Conservation (phyloP, 2,113 vertebrate genomes). For the Zosterops hypoxanthus region DNA sequence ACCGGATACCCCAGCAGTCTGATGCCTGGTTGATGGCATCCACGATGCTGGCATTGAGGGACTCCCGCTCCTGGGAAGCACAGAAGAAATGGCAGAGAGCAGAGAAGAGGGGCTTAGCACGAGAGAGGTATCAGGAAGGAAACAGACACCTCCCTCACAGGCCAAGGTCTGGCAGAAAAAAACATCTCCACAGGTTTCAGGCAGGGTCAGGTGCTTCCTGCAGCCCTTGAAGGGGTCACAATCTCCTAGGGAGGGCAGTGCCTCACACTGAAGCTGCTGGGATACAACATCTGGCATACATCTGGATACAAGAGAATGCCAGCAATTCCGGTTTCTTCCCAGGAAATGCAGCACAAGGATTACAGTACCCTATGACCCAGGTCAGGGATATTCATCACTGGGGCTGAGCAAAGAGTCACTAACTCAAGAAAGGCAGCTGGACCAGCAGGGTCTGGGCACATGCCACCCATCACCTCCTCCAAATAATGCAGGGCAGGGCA, state of each 20-base stretch:
- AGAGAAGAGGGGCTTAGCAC: neutral
- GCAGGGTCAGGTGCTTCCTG: neutral
- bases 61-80: slow-evolving; percentile 86
- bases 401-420: neutral
- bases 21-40: slow-evolving; percentile 95
- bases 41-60: slow-evolving; percentile 90
- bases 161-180: neutral
- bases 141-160: accelerated
- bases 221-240: neutral
- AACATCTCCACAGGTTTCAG: too few species aligned
- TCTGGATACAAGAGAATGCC: neutral
- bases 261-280: neutral
- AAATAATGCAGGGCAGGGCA: neutral
- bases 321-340: neutral
- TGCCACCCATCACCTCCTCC: neutral
- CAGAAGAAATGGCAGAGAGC: neutral
- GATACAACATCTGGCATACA: neutral
- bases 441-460: neutral
- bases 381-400: neutral
- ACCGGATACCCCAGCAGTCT: slow-evolving; percentile 94
- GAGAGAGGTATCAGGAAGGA: neutral
- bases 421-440: accelerated
- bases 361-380: neutral
- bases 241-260: neutral
- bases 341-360: neutral